Percentiles rank a stretch among this genome's conserved stretches.
Evolutionary conservation across 2,888 invertebrate genomes (phyloP).

Genomic region (Cataglyphis altisquamis): DNA sequence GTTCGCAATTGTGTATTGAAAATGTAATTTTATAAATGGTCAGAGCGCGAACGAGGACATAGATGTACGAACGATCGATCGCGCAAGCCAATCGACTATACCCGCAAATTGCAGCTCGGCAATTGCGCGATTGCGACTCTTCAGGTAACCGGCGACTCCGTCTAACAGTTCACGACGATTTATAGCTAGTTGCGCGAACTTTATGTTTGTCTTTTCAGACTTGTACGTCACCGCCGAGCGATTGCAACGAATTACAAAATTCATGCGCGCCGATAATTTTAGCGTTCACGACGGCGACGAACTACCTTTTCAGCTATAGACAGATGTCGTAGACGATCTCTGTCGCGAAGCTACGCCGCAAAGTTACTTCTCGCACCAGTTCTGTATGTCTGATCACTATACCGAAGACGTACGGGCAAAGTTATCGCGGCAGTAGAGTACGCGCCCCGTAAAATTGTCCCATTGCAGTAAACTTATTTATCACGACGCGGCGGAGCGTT

Average conservation of each 20-base stretch:
- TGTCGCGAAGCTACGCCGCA: background rate
- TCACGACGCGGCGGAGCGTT: conserved; percentile 56
- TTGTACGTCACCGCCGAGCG: background rate
- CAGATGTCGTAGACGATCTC: background rate
- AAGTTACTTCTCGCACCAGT: background rate
- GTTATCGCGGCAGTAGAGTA: conserved; percentile 4
- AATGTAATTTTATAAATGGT: conserved; percentile 54
- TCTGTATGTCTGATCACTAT: background rate
- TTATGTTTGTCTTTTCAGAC: conserved; percentile 34
- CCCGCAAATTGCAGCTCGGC: conserved; percentile 69
- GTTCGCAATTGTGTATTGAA: conserved; percentile 31
- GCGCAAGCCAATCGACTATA: conserved; percentile 68
- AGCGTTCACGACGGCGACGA: background rate
- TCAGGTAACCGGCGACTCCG: conserved; percentile 22
- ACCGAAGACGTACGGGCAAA: background rate
- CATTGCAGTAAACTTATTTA: conserved; percentile 65
- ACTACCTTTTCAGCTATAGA: conserved; percentile 20
- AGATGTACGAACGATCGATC: conserved; percentile 58
- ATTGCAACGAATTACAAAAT: conserved; percentile 36
- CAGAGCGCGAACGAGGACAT: conserved; percentile 42
- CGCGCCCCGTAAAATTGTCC: conserved; percentile 59
- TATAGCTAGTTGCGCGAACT: conserved; percentile 10
- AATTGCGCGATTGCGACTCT: conserved; percentile 33
- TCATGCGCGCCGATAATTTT: conserved; percentile 46
- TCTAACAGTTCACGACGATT: conserved; percentile 19